Conservation (phyloP, 2,113 vertebrate genomes). For the Clinocottus analis region DNA sequence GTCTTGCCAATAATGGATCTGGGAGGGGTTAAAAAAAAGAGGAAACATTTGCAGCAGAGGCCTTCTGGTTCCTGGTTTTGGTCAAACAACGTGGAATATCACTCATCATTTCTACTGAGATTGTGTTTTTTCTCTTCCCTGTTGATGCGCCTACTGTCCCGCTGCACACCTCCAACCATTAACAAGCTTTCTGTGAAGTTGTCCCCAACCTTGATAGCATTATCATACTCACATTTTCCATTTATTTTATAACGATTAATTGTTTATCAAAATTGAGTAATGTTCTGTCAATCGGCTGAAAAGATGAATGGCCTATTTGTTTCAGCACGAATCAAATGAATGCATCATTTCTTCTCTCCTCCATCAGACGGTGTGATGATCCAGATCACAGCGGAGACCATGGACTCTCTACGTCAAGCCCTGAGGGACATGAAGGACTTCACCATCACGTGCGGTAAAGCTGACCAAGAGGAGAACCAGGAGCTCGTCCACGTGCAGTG, state of each 20-base stretch:
- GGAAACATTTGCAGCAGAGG: not conserved
- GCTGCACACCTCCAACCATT: not conserved
- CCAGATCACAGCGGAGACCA: conserved; percentile 97
- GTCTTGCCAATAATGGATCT: not conserved
- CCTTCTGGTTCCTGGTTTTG: not conserved
- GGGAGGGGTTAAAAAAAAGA: not conserved
- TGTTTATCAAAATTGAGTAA: not conserved
- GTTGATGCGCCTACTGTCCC: not conserved
- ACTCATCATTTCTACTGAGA: not conserved
- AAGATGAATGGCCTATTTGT: not conserved
- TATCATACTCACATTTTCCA: not conserved
- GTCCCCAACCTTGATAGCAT: not conserved
- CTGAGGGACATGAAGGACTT: conserved; percentile 99
- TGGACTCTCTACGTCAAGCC: conserved; percentile 94
- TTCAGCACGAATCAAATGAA: not conserved
- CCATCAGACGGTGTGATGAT: conserved; percentile 95
- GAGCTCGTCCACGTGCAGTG: conserved; percentile 94
- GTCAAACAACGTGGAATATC: not conserved
- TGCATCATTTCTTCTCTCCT: not conserved
- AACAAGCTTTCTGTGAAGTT: not conserved
- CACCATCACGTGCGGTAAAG: conserved; percentile 93
- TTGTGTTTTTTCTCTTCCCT: no score
- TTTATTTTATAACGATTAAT: not conserved
- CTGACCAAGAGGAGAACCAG: conserved; percentile 93
- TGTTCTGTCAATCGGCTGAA: not conserved